A percentile compares a stretch with the other conserved stretches of the same genome.
These are phyloP conservation scores for Mesochorus sp. DNA, from an alignment of 2,888 invertebrate species.

Conservation along the genomic window DNA sequence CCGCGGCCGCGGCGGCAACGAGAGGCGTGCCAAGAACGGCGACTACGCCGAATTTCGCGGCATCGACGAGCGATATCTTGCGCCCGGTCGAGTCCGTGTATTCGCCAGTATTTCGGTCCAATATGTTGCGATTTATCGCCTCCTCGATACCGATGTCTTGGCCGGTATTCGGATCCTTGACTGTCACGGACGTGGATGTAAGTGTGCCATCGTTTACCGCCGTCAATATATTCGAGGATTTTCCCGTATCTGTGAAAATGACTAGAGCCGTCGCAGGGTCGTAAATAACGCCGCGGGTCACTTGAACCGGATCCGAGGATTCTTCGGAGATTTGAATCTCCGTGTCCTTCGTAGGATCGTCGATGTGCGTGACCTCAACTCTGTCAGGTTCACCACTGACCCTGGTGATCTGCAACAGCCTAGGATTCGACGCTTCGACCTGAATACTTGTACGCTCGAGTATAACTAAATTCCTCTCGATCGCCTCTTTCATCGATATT, in stretches of 20 bases:
- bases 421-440: constrained; percentile 83
- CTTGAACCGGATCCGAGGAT: constrained; percentile 87
- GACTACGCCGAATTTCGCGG: constrained; percentile 90
- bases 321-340: constrained; percentile 83
- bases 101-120: constrained; percentile 88
- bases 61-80: constrained; percentile 88
- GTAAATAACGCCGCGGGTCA: constrained; percentile 89
- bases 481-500: constrained; percentile 90
- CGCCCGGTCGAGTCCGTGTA: constrained; percentile 87
- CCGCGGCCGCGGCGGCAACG: constrained; percentile 87
- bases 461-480: constrained; percentile 86
- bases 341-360: constrained; percentile 80
- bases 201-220: constrained; percentile 91
- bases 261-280: constrained; percentile 90
- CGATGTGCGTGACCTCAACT: constrained; percentile 86
- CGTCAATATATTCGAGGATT: constrained; percentile 88
- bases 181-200: constrained; percentile 86
- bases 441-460: constrained; percentile 83
- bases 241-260: constrained; percentile 88
- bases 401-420: constrained; percentile 89
- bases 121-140: constrained; percentile 89
- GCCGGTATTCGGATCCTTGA: constrained; percentile 88
- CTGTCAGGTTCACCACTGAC: constrained; percentile 88
- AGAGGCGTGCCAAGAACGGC: constrained; percentile 90
- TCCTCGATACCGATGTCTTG: constrained; percentile 87